phyloP scores from a whole-genome alignment of 2,888 invertebrate species.

The Orchesellides sinensis region DNA sequence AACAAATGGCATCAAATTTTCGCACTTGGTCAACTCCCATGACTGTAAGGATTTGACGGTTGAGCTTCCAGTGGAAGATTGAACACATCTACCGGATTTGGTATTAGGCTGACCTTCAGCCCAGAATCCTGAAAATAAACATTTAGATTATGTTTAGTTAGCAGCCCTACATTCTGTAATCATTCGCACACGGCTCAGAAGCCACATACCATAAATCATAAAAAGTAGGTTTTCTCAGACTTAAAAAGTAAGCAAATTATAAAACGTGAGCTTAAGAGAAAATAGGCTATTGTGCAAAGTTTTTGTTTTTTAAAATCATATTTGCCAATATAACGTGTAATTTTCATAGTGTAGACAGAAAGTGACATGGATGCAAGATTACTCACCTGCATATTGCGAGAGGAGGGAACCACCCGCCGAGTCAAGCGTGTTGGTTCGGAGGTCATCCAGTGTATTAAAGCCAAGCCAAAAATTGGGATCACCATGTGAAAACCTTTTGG shows the following conservation, averaged over 20 bases:
- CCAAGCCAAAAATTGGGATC: conserved; percentile 90
- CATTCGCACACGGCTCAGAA: background rate
- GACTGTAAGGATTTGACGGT: conserved; percentile 83
- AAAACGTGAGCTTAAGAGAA: background rate
- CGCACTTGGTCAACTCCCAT: conserved; percentile 96
- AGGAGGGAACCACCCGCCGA: conserved; percentile 93
- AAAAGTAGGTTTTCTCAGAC: too few relatives aligned
- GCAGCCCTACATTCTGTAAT: too few relatives aligned
- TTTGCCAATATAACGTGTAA: background rate
- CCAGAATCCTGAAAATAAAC: conserved; percentile 86
- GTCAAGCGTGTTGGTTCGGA: conserved; percentile 95
- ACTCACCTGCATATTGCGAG: conserved; percentile 90
- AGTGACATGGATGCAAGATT: too few relatives aligned
- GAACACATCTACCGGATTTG: conserved; percentile 91
- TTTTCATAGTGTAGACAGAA: background rate
- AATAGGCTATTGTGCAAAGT: background rate
- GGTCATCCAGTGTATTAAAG: conserved; percentile 91
- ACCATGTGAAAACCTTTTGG: conserved; percentile 79
- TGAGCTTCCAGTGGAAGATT: conserved; percentile 77
- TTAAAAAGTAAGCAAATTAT: background rate
- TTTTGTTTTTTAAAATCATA: background rate
- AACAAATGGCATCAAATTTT: conserved; percentile 95
- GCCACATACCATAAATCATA: background rate
- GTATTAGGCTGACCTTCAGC: conserved; percentile 92
- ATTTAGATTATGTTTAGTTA: too few relatives aligned